Conservation (phyloP, 2,113 vertebrate genomes). For the Microcebus lehilahytsara region DNA sequence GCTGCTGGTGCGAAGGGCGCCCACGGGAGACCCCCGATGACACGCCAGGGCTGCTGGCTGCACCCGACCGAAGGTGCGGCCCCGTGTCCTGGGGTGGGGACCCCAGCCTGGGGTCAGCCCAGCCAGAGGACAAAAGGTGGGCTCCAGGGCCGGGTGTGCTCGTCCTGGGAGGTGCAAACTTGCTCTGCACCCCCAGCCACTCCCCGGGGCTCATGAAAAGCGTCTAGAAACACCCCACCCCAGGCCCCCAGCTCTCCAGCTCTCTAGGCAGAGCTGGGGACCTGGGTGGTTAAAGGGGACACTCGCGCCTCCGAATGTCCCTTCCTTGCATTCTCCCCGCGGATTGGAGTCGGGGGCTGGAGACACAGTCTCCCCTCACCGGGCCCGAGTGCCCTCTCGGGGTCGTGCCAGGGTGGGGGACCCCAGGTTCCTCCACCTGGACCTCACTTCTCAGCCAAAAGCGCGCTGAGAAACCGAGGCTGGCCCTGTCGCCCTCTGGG, state of each 20-base stretch:
- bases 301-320: fast-evolving
- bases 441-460: neutral
- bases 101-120: neutral
- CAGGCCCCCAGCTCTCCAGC: too few relatives aligned
- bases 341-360: neutral
- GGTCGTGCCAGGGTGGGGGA: fast-evolving
- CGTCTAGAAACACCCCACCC: too few relatives aligned
- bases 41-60: neutral
- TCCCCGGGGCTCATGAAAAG: fast-evolving
- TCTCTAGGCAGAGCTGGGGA: too few relatives aligned
- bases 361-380: neutral
- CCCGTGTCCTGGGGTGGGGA: neutral
- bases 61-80: fast-evolving
- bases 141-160: fast-evolving
- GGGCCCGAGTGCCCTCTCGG: fast-evolving
- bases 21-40: fast-evolving
- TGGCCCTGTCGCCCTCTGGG: neutral
- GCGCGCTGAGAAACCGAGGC: fast-evolving
- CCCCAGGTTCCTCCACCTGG: fast-evolving
- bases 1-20: neutral
- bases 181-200: fast-evolving
- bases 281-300: too few relatives aligned
- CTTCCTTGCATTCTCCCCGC: neutral
- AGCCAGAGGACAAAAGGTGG: too few relatives aligned
- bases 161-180: fast-evolving